Evolutionary conservation across 2,113 vertebrate species (phyloP), one percentile per base, ranked within the genome.

Genomic region (Poecilia latipinna): DNA sequence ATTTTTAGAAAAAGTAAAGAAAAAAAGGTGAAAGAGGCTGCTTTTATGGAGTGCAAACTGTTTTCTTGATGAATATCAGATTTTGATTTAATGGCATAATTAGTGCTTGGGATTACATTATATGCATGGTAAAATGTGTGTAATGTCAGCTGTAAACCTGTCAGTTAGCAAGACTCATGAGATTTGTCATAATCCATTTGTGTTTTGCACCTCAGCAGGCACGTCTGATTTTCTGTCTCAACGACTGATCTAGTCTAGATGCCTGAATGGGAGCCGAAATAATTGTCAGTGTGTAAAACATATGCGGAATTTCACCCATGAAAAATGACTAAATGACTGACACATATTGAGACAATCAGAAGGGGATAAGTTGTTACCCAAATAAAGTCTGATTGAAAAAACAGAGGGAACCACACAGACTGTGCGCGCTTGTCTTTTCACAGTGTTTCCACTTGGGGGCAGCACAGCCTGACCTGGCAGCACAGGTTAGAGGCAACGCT

Each of bases 381-480:
- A 1, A 29, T 13, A 62, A 17, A 15, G n/a, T 29, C 65, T 28
- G 26, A 66, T 19, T 44, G 26, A 4, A 22, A 15, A 8, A 48
- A 68, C 22, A 11, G n/a, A 31, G 2, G 33, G 65, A 39, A 39
- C 4, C 35, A 39, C 12, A n/a, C 8, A 6, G 19, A 19, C 17
- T 48, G n/a, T 64, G 17, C 70, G 3, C 1, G 6, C 26, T 1
- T 77, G 79, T 60, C 57, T 32, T 85, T 64, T n/a, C 76, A 11
- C 13, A 64, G 63, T 51, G 4, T 76, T 33, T 79, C 84, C 90
- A 89, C 78, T 70, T 60, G 89, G 73, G 80, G 89, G 87, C 89
- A 75, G 54, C 80, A 86, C 32, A 85, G 44, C 70, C 87, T 84
- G 80, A 70, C 39, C 70, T 74, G 68, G 32, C 0, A 19, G 0